Base-by-base conservation (phyloP, 2,113 vertebrate genomes). In the Crocuta crocuta region DNA sequence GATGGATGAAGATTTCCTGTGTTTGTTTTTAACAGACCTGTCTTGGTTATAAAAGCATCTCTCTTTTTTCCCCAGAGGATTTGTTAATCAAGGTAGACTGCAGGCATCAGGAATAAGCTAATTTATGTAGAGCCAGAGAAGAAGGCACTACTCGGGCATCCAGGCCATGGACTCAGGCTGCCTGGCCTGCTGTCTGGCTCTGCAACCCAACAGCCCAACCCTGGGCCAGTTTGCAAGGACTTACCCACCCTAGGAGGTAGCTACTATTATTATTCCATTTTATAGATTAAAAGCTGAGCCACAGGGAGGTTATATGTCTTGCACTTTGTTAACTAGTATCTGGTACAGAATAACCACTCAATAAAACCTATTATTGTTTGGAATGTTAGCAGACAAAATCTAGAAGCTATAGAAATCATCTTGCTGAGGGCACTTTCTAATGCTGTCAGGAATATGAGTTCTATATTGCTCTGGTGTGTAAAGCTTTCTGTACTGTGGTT, bases 31-130 rank as follows among this genome's bases (percentile, higher is more conserved):
- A 76, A 80, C 33, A 81, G 33, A 11, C 7, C 63, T 84, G 63
- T 55, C 68, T 91, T 97, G 63, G 92, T 94, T 95, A 71, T 74
- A 85, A 89, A 95, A 92, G 48, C 53, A 58, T 21, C 58, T 73
- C n/a, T 86, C 43, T 48, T 80, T 74, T 76, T 76, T 12, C 61
- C 35, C 45, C 31, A 78, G 43, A 96, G 53, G 33, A 68, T 73
- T 12, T 85, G 79, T 84, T 95, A 97, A 95, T 95, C 90, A 94
- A 82, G 45, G 80, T 31, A 92, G 94, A 76, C 50, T 71, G 33
- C 21, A 86, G 90, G 55, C 58, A 31, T 96, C 66, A 95, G 94
- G 80, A 91, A 94, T 65, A 35, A 92, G 21, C 65, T 94, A 48
- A 83, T 66, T 94, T 86, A 58, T 66, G 58, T 26, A 66, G 26